These are phyloP conservation scores for Ips typographus DNA, from an alignment of 1,140 invertebrate species.

Conservation along the genomic window DNA sequence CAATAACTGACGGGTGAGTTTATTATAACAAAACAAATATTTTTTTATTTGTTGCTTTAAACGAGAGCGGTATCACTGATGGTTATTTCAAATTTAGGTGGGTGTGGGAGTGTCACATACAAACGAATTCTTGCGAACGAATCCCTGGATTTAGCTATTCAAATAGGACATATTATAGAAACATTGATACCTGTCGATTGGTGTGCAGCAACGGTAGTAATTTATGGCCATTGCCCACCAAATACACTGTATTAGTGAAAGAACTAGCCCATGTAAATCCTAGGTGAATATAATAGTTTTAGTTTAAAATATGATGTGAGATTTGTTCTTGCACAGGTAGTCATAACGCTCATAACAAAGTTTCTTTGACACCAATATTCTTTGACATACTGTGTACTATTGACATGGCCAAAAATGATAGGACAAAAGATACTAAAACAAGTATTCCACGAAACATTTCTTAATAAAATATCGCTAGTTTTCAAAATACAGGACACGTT, in stretches of 20 bases:
- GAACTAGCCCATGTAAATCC: neutral
- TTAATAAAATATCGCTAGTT: no score
- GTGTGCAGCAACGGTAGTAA: neutral
- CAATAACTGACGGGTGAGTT: neutral
- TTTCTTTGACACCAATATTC: no score
- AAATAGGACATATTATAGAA: neutral
- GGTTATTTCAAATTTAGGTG: conserved; percentile 7
- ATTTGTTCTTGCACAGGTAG: no score
- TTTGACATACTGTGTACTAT: no score
- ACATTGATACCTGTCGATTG: conserved; percentile 7
- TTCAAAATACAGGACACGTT: no score
- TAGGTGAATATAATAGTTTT: neutral
- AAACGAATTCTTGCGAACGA: conserved; percentile 2
- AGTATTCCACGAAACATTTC: no score
- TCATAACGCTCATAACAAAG: no score
- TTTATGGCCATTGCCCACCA: conserved; percentile 1
- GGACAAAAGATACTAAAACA: no score
- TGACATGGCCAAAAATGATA: no score
- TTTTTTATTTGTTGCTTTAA: neutral
- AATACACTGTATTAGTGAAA: neutral
- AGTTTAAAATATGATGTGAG: neutral
- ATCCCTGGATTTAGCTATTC: neutral
- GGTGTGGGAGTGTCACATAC: conserved; percentile 12
- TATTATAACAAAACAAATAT: neutral
- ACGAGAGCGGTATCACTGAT: neutral